Base-by-base conservation (phyloP, 1,140 invertebrate genomes). In the Xylocopa sonorina region DNA sequence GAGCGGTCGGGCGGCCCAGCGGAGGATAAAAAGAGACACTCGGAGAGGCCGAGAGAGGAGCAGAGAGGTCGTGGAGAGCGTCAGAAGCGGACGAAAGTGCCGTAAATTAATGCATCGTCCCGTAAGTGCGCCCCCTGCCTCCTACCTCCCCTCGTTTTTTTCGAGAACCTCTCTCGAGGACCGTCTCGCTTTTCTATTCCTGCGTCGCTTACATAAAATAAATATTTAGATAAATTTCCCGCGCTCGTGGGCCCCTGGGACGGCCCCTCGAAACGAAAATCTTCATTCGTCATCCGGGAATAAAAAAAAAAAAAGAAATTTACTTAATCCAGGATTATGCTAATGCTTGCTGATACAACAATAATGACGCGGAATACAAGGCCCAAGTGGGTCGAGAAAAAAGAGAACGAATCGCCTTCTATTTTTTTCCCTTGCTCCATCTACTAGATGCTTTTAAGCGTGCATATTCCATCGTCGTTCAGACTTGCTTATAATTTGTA, bases 41-140 rank as follows among this genome's bases (percentile, higher is more conserved):
- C 12, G 46, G 29, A 60, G 58, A 57, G 80, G 48, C 27, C 24
- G 41, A 46, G 34, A 60, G 41, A 32, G 55, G 32, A 34, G 3
- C 10, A 14, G 57, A 34, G 57, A 60, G 27, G 38, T 18, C 9
- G 68, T 50, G 46, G 38, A 71, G 83, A 80, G 43, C 75, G 73
- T 68, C 67, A 80, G 74, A 83, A 83, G 72, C 73, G 62, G 57
- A 77, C 55, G 75, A 83, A 80, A 67, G 60, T 79, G 84, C 80
- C 84, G 79, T 88, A 87, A 88, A 87, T 88, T 88, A 87, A 87
- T 86, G 53, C 73, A 43, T 60, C 32, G 63, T n/a, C 48, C 27
- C 24, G 69, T 77, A 87, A 87, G 69, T 76, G 68, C 57, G 72
- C 24, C 27, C 63, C 29, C 57, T 43, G 12, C 48, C 55, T 43